Base-by-base conservation (phyloP, 2,888 invertebrate species). In the Keiferia lycopersicella region DNA sequence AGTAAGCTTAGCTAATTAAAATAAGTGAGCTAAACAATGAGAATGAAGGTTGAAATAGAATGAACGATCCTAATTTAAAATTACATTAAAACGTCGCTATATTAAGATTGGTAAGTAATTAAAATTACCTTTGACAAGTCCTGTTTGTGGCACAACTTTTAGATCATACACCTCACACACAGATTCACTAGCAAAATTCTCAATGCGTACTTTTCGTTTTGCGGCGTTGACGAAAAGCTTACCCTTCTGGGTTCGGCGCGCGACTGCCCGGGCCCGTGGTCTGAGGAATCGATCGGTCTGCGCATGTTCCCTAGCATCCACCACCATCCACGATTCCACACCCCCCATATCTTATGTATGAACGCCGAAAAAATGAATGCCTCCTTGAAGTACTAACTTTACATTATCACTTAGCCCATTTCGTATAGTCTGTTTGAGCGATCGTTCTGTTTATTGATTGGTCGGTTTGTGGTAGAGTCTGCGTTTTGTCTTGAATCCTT, bases 321-420 rank as follows among this genome's bases (percentile, higher is more conserved):
- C 81, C 87, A 84, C 82, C 84, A 56, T 77, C 51, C n/a, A n/a
- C n/a, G n/a, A n/a, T 22, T 51, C 51, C 79, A 74, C 74, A 79
- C 80, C 81, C 83, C 81, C 84, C 78, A 89, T 90, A 87, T 88
- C 89, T 91, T 90, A 89, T 91, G 88, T 90, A 90, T 90, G 88
- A 87, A 78, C 77, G 72, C 18, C 30, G 34, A 83, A 86, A 83
- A 84, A 84, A 86, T 83, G 83, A 84, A 77, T 69, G 71, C 67
- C 67, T 68, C 70, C 73, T 68, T 66, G 70, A 71, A 73, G 72
- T 41, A 72, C 72, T 41, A 20, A 59, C 8, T 59, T n/a, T 59
- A 20, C 14, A 41, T 41, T 59, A 59, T 18, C 59, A 16, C 6
- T 56, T 56, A 34, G 26, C 34, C 34, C 16, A 26, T 56, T 56